Evolutionary conservation across 2,113 vertebrate species (phyloP), one percentile per base, ranked within the genome.

Genomic region (Cephalopholis sonnerati): DNA sequence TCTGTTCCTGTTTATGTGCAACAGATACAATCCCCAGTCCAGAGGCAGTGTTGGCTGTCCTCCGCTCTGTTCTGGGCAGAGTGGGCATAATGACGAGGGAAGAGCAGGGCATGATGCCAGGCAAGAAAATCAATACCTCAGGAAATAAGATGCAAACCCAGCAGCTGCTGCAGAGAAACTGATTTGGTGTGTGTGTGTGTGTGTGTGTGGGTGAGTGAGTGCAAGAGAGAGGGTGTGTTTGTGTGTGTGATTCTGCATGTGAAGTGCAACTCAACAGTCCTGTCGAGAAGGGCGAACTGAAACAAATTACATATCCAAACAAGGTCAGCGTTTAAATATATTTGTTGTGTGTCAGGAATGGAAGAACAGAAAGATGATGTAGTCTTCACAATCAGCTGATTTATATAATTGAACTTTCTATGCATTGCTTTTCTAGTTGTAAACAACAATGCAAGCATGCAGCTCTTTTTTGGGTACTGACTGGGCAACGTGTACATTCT

Each of bases 111-210:
- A 0, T 7, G 36, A 25, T 77, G 87, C 90, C 89, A 93, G 86
- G 79, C 53, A 64, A 71, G 61, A 83, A 44, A 92, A 93, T 93
- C 93, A 86, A 91, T 94, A 89, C 71, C 77, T 61, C 74, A 68
- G 85, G 85, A 90, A 91, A 89, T 74, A 85, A 92, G 90, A 93
- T 90, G 82, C 89, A 91, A 91, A 77, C 75, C 62, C 71, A 89
- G 86, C 87, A 90, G 80, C 87, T 87, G 84, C 80, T 86, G 73
- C n/a, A 57, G 55, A 84, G 84, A 77, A 79, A 70, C 65, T 73
- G 87, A 89, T 87, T 68, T 79, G 39, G 18, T 74, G 54, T 70
- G 53, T 68, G 57, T 69, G 48, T 74, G 69, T 74, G 67, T 22
- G 69, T 18, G 57, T 17, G 70, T 59, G 72, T 39, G 70, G 15